Conservation (phyloP, 2,113 vertebrate species). For the Mesembrinibis cayennensis region DNA sequence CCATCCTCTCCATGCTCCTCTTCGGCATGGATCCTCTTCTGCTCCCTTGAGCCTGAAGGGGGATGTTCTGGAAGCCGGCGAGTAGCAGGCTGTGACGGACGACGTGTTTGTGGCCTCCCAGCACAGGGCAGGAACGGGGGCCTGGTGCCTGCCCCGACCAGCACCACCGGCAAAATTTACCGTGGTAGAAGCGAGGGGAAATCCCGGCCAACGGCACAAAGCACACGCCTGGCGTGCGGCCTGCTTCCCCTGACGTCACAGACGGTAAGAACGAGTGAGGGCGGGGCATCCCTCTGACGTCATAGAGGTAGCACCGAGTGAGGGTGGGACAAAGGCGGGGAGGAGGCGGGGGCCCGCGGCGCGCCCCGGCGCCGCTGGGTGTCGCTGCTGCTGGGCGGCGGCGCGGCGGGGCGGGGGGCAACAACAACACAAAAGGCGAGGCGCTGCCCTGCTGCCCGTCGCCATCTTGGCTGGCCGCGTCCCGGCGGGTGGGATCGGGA, state of each 20-base stretch:
- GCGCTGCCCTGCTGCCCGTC: fast-evolving
- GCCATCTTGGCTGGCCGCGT: not conserved
- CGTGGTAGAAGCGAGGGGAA: fast-evolving
- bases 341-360: not conserved
- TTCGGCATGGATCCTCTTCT: not conserved
- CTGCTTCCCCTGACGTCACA: fast-evolving
- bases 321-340: not conserved
- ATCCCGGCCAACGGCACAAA: fast-evolving
- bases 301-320: fast-evolving
- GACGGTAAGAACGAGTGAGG: not conserved
- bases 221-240: fast-evolving
- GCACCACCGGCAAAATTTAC: not conserved
- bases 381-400: slow-evolving; percentile 63
- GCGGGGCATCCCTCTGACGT: not conserved
- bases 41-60: not conserved
- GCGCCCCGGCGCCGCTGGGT: slow-evolving; percentile 56
- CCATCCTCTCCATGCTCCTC: not conserved
- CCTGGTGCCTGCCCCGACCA: fast-evolving
- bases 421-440: not conserved
- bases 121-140: not conserved
- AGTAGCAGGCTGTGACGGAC: not conserved
- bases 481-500: not conserved
- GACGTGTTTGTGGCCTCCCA: fast-evolving
- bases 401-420: not conserved
- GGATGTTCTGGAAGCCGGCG: not conserved